Conservation (phyloP, 2,797 vertebrate genomes). For the Falco cherrug region DNA sequence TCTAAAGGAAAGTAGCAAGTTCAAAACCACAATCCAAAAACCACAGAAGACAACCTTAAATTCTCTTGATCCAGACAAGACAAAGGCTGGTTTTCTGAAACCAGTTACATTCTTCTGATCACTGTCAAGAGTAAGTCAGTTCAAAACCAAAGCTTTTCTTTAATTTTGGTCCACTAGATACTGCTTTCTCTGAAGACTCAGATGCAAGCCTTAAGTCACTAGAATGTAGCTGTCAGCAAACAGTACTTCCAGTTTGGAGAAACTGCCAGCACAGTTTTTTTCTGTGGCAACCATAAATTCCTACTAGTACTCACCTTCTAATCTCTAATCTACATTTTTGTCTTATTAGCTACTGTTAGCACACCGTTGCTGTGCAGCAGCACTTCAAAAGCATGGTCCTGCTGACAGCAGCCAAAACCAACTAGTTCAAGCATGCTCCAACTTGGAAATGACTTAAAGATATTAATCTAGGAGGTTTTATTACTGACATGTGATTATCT, state of each 20-base stretch:
- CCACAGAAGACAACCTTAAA: neutral
- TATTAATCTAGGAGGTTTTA: neutral
- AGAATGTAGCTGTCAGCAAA: neutral
- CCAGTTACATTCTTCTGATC: neutral
- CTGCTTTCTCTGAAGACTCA: neutral
- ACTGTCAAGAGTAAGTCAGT: neutral
- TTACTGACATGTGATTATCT: neutral
- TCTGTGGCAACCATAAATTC: neutral
- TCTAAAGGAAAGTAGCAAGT: neutral
- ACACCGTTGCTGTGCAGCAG: neutral
- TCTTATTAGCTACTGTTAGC: neutral
- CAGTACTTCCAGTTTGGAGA: neutral
- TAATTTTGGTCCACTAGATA: neutral
- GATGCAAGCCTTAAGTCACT: neutral
- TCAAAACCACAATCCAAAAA: neutral
- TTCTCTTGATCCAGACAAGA: neutral
- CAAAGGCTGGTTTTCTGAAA: neutral
- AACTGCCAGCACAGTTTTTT: neutral
- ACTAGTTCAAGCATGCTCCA: neutral
- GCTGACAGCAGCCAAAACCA: neutral
- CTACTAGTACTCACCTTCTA: slow-evolving; percentile 21
- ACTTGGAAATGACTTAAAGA: neutral
- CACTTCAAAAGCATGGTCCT: neutral
- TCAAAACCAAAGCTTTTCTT: neutral
- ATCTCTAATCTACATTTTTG: neutral